phyloP scores from a whole-genome alignment of 92 coral and sea anemone species.

The Porites evermanni region DNA sequence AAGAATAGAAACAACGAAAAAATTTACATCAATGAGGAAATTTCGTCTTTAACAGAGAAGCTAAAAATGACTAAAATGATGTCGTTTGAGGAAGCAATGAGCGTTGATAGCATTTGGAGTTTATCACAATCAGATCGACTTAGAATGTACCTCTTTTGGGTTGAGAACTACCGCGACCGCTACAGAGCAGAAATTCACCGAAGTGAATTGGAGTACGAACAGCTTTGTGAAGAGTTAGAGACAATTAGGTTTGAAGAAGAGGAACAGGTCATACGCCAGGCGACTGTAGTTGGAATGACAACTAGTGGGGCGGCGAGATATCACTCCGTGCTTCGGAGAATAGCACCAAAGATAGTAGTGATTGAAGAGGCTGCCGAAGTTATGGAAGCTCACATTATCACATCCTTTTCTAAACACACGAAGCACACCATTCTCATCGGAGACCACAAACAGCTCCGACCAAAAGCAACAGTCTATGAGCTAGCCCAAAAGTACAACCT shows the following conservation, averaged over 20 bases:
- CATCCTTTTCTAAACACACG: slow-evolving; percentile 71
- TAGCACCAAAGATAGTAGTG: slow-evolving; percentile 73
- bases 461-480: slow-evolving; percentile 80
- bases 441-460: slow-evolving; percentile 86
- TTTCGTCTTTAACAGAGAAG: slow-evolving; percentile 21
- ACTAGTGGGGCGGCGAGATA: slow-evolving; percentile 83
- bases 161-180: slow-evolving; percentile 38
- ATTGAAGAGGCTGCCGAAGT: slow-evolving; percentile 92
- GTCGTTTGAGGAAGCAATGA: slow-evolving; percentile 49
- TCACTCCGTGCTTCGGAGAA: slow-evolving; percentile 56
- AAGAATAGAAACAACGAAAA: neutral
- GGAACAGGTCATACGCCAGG: slow-evolving; percentile 62
- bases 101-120: slow-evolving; percentile 57
- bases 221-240: slow-evolving; percentile 39
- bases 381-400: slow-evolving; percentile 79
- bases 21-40: neutral
- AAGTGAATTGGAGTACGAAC: slow-evolving; percentile 50
- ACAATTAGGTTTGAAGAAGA: slow-evolving; percentile 43
- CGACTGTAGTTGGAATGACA: slow-evolving; percentile 86
- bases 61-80: slow-evolving; percentile 32
- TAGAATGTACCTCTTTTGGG: slow-evolving; percentile 69
- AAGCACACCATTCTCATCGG: slow-evolving; percentile 86
- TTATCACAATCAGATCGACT: slow-evolving; percentile 44
- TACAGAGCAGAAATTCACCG: slow-evolving; percentile 10
- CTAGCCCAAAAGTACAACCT: slow-evolving; percentile 72